A percentile compares a stretch with the other conserved stretches of the same genome.
phyloP scores from a whole-genome alignment of 2,113 vertebrate species.

The Orcinus orca region DNA sequence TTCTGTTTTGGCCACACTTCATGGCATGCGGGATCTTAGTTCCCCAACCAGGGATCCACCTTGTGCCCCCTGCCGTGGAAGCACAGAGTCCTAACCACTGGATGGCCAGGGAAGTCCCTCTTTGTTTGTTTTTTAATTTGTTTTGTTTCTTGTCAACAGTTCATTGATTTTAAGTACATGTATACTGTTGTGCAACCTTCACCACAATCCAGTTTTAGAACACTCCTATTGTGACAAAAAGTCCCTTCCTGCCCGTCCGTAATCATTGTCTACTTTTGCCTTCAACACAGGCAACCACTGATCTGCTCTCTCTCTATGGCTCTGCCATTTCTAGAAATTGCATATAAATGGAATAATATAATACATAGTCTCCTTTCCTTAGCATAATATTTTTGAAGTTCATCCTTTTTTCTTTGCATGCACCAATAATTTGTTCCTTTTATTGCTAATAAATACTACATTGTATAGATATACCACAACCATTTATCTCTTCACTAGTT shows the following conservation, averaged over 20 bases:
- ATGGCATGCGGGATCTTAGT: no score
- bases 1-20: no score
- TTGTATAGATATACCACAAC: not conserved
- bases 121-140: not conserved
- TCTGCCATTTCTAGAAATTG: not conserved
- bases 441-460: not conserved
- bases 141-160: not conserved
- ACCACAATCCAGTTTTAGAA: not conserved
- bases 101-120: no score
- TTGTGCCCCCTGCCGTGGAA: no score
- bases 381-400: not conserved
- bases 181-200: not conserved
- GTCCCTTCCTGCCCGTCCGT: not conserved
- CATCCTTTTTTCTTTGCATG: not conserved
- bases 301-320: not conserved
- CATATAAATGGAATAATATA: not conserved
- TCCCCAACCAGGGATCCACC: no score
- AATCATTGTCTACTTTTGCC: not conserved
- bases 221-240: not conserved
- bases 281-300: not conserved
- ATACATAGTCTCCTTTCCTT: not conserved
- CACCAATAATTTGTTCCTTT: not conserved
- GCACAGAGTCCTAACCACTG: no score
- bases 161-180: not conserved
- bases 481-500: not conserved